Evolutionary conservation across 2,113 vertebrate genomes (phyloP), one percentile per base, ranked within the genome.

Genomic region (Henicopernis longicauda): DNA sequence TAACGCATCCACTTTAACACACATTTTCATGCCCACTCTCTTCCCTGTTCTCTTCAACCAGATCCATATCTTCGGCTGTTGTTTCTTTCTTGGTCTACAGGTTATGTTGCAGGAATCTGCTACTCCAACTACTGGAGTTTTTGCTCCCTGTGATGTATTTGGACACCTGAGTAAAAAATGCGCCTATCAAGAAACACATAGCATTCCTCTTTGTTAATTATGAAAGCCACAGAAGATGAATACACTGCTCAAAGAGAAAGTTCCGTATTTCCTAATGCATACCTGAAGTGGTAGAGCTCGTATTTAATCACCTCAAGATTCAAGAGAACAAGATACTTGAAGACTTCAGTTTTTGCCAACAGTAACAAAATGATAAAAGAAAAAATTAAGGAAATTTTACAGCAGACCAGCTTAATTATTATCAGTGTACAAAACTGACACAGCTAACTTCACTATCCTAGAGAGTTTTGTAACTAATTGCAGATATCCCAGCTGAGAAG

Each of bases 41-140:
- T 85, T 78, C 31, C 26, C 40, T 38, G 5, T 42, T 54, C 32
- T 82, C 52, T 45, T 83, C 74, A 69, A 29, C 5, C 52, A 50
- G 27, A 82, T 16, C 10, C 1, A 0, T 13, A 54, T 29, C 52
- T 71, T 63, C 40, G 76, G 15, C 27, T 1, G 1, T 14, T 65
- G 13, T 23, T 88, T 77, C 74, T 55, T n/a, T 50, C 78, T 57
- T 61, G 7, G 20, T 45, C 27, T 23, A 52, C 12, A 58, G 40
- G 34, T 61, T 66, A 25, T 3, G 22, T 31, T 58, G 31, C 3
- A 11, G 34, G 11, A 86, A 85, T 59, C 54, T 44, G 47, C 63
- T 76, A 22, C 23, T 55, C 29, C 18, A 76, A 1, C 58, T 90
- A 40, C 0, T 21, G 21, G 15, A 85, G 11, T 3, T 91, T 69